Evolutionary conservation across 2,797 vertebrate species (phyloP).

Genomic region (Sebastes kiyomatsui): DNA sequence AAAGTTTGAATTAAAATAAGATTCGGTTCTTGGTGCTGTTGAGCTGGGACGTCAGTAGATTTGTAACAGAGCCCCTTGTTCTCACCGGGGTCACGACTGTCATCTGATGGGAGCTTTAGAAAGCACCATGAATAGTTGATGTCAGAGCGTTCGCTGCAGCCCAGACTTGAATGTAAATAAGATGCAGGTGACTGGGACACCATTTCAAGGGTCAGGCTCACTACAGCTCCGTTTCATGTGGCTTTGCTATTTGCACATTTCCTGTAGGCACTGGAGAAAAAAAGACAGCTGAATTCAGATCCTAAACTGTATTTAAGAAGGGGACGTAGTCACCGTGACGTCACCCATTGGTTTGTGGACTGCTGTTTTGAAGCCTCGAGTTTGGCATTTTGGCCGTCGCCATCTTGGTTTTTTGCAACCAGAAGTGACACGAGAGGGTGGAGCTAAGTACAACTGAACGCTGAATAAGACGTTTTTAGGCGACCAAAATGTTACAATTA

Average conservation of each 20-base stretch:
- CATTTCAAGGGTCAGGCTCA: constrained; percentile 67
- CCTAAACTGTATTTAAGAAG: too few relatives aligned
- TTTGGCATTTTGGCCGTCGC: too few relatives aligned
- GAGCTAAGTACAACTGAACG: too few relatives aligned
- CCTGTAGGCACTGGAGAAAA: background rate
- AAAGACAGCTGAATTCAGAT: background rate
- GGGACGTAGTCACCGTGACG: too few relatives aligned
- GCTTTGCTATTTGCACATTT: constrained; percentile 16
- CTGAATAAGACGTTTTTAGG: too few relatives aligned
- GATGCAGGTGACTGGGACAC: constrained; percentile 61
- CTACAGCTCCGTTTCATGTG: constrained; percentile 51
- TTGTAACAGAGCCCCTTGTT: constrained; percentile 41
- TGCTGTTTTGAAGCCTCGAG: too few relatives aligned
- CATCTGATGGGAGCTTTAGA: constrained; percentile 60
- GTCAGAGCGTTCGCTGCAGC: constrained; percentile 56
- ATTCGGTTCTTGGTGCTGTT: background rate
- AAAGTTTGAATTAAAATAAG: constrained; percentile 3
- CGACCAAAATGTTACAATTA: too few relatives aligned
- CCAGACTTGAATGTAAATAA: constrained; percentile 74
- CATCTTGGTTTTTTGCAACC: too few relatives aligned
- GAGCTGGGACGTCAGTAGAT: background rate
- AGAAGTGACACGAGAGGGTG: too few relatives aligned
- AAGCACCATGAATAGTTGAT: constrained; percentile 79
- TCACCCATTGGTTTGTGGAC: too few relatives aligned
- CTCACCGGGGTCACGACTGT: constrained; percentile 42